Base-by-base conservation (phyloP, 2,888 invertebrate species). In the Pharmacophagus antenor region DNA sequence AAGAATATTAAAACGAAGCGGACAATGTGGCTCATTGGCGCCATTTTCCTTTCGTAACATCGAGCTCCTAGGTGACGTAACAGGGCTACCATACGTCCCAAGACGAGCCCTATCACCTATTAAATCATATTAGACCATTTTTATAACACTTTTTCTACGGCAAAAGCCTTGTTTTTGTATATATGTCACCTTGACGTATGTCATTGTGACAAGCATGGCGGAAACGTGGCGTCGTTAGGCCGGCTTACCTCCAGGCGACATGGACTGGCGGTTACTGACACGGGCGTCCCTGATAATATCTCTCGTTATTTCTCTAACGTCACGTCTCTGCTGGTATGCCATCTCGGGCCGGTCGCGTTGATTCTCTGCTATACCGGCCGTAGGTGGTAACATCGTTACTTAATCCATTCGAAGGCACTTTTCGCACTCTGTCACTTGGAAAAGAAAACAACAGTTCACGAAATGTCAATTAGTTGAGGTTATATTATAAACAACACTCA, bases 111-210 rank as follows among this genome's bases (percentile, higher is more conserved):
- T 64, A 37, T 55, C 20, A 61, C n/a, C 62, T 56, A 62, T 51
- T 68, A 71, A 44, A 58, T 50, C 59, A 61, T 46, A 31, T 54
- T 64, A 69, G 69, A 64, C 59, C 63, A 64, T 73, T 82, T 79
- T 72, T 72, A 63, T 56, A 62, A 64, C 58, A 65, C 70, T 75
- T 80, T 82, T 70, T 67, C 58, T 66, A 65, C 62, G 70, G 74
- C 76, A 81, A 79, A 77, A 73, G 76, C 61, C 68, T 86, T 90
- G 89, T 88, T 89, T 88, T 89, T 77, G 71, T 87, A 75, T 79
- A 79, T 72, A 86, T 90, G 91, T 91, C 91, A 91, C 84, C 86
- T 89, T 91, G 91, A 91, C 91, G 79, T 86, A 84, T 83, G 91
- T 91, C 91, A 91, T 82, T 80, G 79, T 91, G 91, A 91, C 91